These are phyloP conservation scores for Gymnoscopelus microlampas DNA, from an alignment of 2,797 vertebrate genomes.

Conservation along the genomic window DNA sequence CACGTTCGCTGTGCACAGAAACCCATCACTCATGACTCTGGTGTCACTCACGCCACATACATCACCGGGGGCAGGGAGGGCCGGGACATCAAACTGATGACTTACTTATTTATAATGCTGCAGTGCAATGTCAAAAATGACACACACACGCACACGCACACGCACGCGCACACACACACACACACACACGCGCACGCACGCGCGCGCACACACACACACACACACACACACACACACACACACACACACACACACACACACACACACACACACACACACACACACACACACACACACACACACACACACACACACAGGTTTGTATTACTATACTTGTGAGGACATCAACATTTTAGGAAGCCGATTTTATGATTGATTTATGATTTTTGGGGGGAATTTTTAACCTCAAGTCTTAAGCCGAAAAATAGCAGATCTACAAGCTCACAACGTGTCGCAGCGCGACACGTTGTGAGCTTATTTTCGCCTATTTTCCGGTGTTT, in stretches of 20 bases:
- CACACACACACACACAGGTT: conserved; percentile 27
- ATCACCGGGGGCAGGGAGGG: conserved; percentile 47
- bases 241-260: conserved; percentile 1
- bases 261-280: conserved; percentile 22
- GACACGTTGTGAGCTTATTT: too few species aligned
- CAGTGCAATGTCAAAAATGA: conserved; percentile 50
- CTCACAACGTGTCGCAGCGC: too few species aligned
- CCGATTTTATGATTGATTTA: too few species aligned
- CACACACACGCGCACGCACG: too few species aligned
- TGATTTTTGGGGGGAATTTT: too few species aligned
- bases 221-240: conserved; percentile 24
- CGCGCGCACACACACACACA: conserved; percentile 19
- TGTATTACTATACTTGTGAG: too few species aligned
- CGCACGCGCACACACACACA: conserved; percentile 2
- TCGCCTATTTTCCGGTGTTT: too few species aligned
- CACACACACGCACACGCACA: conserved; percentile 11
- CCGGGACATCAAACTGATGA: conserved; percentile 36
- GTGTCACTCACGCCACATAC: conserved; percentile 54
- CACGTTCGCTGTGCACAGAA: conserved; percentile 35
- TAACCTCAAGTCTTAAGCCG: too few species aligned
- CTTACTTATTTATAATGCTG: conserved; percentile 51
- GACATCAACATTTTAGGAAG: too few species aligned
- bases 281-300: conserved; percentile 11
- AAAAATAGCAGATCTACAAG: too few species aligned
- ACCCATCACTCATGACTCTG: conserved; percentile 43